Evolutionary conservation across 2,113 vertebrate species (phyloP), one percentile per base, ranked within the genome.

Genomic region (Pomatorhinus ruficollis): DNA sequence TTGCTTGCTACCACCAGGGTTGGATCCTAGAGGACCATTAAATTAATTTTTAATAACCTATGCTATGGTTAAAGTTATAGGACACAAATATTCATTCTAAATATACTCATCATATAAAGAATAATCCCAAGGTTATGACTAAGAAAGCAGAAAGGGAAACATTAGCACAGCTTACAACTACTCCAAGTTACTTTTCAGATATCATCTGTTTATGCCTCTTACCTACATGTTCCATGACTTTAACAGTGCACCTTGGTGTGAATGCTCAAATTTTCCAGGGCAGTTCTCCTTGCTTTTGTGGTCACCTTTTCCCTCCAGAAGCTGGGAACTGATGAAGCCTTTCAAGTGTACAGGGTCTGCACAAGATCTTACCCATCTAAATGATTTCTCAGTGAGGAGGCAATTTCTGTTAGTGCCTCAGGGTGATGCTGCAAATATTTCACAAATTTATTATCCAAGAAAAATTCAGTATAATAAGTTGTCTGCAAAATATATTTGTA

Each of bases 11-110:
- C 87, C 71, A 83, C 85, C 82, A 89, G 85, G 96, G 85, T 2
- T 56, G 65, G 80, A 71, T 96, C 93, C 95, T 95, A 39, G 45
- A 94, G 90, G 95, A 90, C 76, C 72, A 90, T 63, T 96, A 90
- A 75, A 97, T 96, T 94, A 91, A 94, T 93, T 97, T 96, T 96
- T 95, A 96, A 97, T 96, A 92, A 88, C 5, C 1, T 69, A 92
- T 47, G 83, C 69, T 81, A 88, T n/a, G 44, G 85, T 83, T 93
- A 74, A 97, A 94, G 71, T 85, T 69, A 93, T 18, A 69, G 69
- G 42, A 76, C 11, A 54, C 33, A 77, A 87, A 90, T 76, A 75
- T 84, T 94, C 37, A 23, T 82, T 91, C 49, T 75, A 89, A 94
- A 76, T 45, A 68, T 31, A 31, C 42, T 88, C 31, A 49, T 74